Conservation (phyloP, 30 jellyfish, hydroid and myxozoan genomes). For the Morbakka virulenta region DNA sequence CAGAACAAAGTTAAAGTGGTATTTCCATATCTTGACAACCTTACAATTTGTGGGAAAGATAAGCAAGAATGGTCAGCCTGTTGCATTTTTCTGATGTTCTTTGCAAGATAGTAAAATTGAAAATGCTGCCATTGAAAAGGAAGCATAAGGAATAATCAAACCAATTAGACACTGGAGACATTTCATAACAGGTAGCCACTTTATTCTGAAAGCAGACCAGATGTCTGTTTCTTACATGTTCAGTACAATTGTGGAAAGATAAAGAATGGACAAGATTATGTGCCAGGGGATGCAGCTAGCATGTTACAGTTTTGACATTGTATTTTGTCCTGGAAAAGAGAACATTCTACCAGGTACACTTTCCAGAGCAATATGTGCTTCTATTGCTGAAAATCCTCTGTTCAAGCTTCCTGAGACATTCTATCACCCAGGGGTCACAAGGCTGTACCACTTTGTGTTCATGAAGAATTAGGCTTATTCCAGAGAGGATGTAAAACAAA, state of each 20-base stretch:
- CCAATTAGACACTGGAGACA: constrained; percentile 67
- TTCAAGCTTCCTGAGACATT: no score
- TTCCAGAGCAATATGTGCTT: constrained; percentile 16
- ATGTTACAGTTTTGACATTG: constrained; percentile 35
- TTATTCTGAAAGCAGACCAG: constrained; percentile 49
- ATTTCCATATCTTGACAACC: no score
- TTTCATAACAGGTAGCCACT: constrained; percentile 44
- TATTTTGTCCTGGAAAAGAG: constrained; percentile 24
- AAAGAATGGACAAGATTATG: constrained; percentile 44
- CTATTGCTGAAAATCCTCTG: no score
- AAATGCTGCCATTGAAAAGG: constrained; percentile 38
- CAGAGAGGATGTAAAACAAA: no score
- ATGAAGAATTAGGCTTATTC: no score
- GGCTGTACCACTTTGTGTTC: no score
- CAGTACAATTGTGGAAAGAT: constrained; percentile 41
- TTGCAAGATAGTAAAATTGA: no score
- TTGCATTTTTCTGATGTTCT: no score
- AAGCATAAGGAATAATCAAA: constrained; percentile 48
- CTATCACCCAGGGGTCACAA: no score
- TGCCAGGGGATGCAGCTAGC: constrained; percentile 65
- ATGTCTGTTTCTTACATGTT: constrained; percentile 56
- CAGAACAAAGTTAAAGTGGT: constrained; percentile 7
- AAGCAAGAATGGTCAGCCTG: no score
- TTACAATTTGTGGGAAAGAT: constrained; percentile 36
- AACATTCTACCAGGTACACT: constrained; percentile 41